Evolutionary conservation across 1,140 invertebrate species (phyloP), one percentile per base, ranked within the genome.

Genomic region (Holotrichia oblita): DNA sequence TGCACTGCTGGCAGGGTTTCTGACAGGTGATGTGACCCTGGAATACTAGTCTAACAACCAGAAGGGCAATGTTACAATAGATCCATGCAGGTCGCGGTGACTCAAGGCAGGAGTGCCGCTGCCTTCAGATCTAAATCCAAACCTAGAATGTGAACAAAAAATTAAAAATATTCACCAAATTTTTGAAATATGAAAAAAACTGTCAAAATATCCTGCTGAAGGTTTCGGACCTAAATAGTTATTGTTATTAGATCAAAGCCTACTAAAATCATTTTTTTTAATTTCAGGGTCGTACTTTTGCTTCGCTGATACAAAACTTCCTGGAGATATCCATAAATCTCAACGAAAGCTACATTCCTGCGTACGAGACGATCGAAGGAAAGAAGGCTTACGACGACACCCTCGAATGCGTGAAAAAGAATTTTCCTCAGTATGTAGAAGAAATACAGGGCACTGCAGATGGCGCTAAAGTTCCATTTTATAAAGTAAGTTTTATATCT

Each of bases 361-460:
- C 93, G 6, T 96, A 94, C 83, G 89, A 91, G 44, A 94, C 93
- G 3, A 86, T 89, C 9, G 87, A 90, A 79, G 95, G 95, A 41
- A 88, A 89, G 81, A 84, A 87, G 77, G 90, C 93, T 8, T 97
- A 96, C 82, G 92, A 96, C 0, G 91, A 91, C 77, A 95, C 93
- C 0, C 88, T 96, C 0, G 88, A 88, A 0, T 89, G 89, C 76
- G 91, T 93, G 27, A 90, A 91, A 80, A 84, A 90, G 61, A 92
- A 92, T 80, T 96, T 91, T 87, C 95, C 95, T 0, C 93, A 95
- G 78, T 97, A 97, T 82, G 87, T 96, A 0, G 89, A 91, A 41
- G 95, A 97, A 86, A 87, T 97, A n/a, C 90, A 95, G 86, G 95
- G 95, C 41, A 92, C 93, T 3, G 94, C 95, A 14, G 93, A 96